These are phyloP conservation scores for Dugesia japonica DNA, from an alignment of 2,888 invertebrate species.

Conservation along the genomic window DNA sequence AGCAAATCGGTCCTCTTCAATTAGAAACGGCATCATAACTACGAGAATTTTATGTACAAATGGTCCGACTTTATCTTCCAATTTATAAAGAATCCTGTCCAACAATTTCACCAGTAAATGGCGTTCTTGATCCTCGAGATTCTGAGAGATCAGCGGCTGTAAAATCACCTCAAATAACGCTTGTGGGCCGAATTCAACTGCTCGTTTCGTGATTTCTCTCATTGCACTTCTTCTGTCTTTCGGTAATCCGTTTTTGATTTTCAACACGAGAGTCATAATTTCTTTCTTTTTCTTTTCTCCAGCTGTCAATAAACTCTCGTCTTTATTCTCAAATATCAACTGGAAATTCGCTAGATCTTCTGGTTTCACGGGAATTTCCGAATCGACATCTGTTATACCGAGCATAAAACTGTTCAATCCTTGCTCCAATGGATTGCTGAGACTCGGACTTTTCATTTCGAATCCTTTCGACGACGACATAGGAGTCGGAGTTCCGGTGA, in stretches of 20 bases:
- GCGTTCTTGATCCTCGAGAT: constrained; percentile 91
- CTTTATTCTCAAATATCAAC: constrained; percentile 83
- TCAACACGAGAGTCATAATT: constrained; percentile 90
- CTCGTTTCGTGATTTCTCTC: too few relatives aligned
- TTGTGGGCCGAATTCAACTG: too few relatives aligned
- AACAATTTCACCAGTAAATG: constrained; percentile 87
- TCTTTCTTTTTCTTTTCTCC: constrained; percentile 95
- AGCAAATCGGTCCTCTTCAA: constrained; percentile 98
- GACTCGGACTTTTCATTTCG: constrained; percentile 48
- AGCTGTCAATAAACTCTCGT: constrained; percentile 79
- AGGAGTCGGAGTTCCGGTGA: constrained; percentile 93
- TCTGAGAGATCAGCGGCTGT: constrained; percentile 96
- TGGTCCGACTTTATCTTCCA: constrained; percentile 91
- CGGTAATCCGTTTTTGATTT: constrained; percentile 97
- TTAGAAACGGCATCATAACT: constrained; percentile 89
- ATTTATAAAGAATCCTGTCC: constrained; percentile 86
- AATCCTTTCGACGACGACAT: constrained; percentile 52
- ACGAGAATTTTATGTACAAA: constrained; percentile 99
- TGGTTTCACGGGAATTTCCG: constrained; percentile 93
- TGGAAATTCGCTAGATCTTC: constrained; percentile 99
- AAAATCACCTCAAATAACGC: constrained; percentile 95
- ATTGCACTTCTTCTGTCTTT: constrained; percentile 93
- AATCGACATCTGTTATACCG: constrained; percentile 59
- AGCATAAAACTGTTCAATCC: constrained; percentile 50
- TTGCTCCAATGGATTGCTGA: constrained; percentile 55